Evolutionary conservation across 1,140 invertebrate genomes (phyloP).

Genomic region (Andrena cerasifolii): DNA sequence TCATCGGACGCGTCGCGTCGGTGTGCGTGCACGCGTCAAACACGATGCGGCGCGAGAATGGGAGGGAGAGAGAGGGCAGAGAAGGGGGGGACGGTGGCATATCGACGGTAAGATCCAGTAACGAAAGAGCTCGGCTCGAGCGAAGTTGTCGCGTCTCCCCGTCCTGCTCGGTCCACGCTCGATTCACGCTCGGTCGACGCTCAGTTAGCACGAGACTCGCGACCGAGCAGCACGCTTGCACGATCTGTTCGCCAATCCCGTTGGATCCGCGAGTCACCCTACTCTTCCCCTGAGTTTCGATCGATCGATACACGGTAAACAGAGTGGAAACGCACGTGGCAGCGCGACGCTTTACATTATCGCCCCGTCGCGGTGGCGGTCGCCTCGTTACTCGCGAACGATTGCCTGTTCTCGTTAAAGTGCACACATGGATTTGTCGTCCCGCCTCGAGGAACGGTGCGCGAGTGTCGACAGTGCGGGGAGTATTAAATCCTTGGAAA

Average conservation of each 20-base stretch:
- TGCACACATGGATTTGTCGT: no score
- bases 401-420: not conserved
- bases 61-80: slow-evolving; percentile 10
- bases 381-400: not conserved
- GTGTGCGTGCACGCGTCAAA: not conserved
- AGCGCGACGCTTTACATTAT: not conserved
- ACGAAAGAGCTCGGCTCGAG: slow-evolving; percentile 57
- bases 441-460: no score
- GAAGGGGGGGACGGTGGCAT: slow-evolving; percentile 41
- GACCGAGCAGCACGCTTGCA: slow-evolving; percentile 73
- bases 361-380: no score
- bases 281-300: not conserved
- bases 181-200: slow-evolving; percentile 68
- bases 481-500: no score
- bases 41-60: not conserved
- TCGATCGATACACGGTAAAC: slow-evolving; percentile 5
- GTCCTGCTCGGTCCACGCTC: slow-evolving; percentile 66
- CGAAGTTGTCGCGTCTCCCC: slow-evolving; percentile 64
- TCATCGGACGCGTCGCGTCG: no score
- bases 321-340: slow-evolving; percentile 24
- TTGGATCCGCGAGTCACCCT: not conserved
- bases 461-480: not conserved
- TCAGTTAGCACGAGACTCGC: slow-evolving; percentile 80
- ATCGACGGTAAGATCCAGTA: slow-evolving; percentile 66
- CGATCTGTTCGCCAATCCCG: slow-evolving; percentile 26